phyloP scores from a whole-genome alignment of 2,797 vertebrate species.

The Tadarida brasiliensis region DNA sequence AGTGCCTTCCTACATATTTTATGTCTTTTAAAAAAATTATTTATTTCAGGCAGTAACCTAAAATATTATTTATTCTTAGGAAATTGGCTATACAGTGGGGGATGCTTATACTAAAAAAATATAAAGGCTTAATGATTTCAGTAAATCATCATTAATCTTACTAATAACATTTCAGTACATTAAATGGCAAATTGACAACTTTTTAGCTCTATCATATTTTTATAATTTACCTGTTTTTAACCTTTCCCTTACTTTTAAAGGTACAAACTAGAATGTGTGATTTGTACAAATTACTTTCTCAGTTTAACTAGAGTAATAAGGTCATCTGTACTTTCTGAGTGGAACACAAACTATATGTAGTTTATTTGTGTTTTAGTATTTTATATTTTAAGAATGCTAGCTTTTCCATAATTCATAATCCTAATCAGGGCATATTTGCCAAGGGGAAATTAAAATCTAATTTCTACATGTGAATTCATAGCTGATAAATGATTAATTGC shows the following conservation, averaged over 20 bases:
- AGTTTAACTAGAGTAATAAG: background rate
- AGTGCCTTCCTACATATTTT: background rate
- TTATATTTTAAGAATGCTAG: conserved; percentile 30
- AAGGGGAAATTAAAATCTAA: conserved; percentile 58
- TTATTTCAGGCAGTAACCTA: conserved; percentile 56
- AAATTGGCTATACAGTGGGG: background rate
- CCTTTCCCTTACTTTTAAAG: conserved; percentile 21
- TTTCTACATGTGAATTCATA: conserved; percentile 73
- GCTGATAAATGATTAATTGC: conserved; percentile 72
- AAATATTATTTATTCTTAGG: conserved; percentile 48
- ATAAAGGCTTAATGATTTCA: conserved; percentile 67
- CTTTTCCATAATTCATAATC: background rate
- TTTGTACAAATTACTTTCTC: conserved; percentile 53
- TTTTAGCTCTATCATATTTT: conserved; percentile 56
- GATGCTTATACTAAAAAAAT: conserved; percentile 31
- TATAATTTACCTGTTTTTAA: conserved; percentile 63
- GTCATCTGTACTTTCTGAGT: background rate
- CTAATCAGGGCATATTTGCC: conserved; percentile 49
- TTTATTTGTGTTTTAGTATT: conserved; percentile 25
- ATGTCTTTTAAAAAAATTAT: background rate
- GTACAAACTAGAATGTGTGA: background rate
- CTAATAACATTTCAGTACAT: conserved; percentile 58
- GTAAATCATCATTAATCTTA: conserved; percentile 72
- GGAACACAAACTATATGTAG: background rate
- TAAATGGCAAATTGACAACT: conserved; percentile 51